phyloP scores from a whole-genome alignment of 2,797 vertebrate species.

The Hylomyscus alleni region DNA sequence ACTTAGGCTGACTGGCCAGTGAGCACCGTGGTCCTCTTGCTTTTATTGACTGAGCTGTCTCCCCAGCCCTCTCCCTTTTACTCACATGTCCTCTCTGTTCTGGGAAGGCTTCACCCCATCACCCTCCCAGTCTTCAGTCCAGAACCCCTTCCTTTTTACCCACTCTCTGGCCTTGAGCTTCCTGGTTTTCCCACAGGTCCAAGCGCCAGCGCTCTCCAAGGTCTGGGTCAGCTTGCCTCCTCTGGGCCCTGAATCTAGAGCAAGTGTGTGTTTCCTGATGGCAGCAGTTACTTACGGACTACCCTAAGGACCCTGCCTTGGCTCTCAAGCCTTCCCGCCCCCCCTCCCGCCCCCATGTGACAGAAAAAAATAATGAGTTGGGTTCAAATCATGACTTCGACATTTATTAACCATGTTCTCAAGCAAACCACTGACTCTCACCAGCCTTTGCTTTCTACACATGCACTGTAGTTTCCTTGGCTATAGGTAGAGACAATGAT shows the following conservation, averaged over 20 bases:
- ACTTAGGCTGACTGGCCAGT: not conserved
- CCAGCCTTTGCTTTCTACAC: not conserved
- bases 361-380: not conserved
- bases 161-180: not conserved
- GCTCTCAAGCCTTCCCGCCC: not conserved
- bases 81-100: not conserved
- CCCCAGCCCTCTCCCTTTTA: not conserved
- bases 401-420: not conserved
- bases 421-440: not conserved
- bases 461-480: not conserved
- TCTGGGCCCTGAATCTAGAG: not conserved
- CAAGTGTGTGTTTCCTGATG: not conserved
- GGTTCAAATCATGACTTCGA: not conserved
- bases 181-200: not conserved
- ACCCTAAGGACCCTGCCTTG: not conserved
- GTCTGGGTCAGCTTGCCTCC: not conserved
- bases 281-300: not conserved
- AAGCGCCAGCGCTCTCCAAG: not conserved
- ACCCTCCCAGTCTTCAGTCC: not conserved
- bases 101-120: not conserved
- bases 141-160: not conserved
- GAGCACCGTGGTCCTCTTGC: not conserved
- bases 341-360: too few species aligned
- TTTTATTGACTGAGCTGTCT: not conserved
- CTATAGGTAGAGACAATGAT: not conserved